phyloP scores from a whole-genome alignment of 2,113 vertebrate species.

The Ciconia boyciana region DNA sequence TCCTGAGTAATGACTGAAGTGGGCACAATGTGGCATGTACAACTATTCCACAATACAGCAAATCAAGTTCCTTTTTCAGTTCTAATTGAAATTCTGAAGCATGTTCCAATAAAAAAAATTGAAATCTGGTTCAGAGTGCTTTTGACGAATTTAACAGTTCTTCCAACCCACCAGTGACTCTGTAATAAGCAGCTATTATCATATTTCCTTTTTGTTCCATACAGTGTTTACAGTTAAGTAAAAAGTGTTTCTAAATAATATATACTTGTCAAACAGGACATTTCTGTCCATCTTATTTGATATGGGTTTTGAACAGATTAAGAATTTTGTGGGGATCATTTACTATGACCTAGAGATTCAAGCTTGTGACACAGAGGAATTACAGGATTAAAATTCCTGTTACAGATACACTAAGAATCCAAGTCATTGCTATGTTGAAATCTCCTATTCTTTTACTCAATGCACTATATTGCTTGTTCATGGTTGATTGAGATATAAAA shows the following conservation, averaged over 20 bases:
- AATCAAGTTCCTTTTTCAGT: not conserved
- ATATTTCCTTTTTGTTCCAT: not conserved
- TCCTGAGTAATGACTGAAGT: not conserved
- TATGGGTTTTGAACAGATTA: not conserved
- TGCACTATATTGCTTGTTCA: not conserved
- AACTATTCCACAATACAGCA: not conserved
- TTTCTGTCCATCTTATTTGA: not conserved
- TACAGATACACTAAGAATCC: not conserved
- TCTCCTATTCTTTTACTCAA: not conserved
- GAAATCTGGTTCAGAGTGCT: not conserved
- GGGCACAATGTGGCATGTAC: not conserved
- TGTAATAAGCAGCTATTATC: not conserved
- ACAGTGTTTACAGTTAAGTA: not conserved
- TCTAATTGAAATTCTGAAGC: not conserved
- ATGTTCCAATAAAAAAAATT: not conserved
- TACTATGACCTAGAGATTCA: not conserved
- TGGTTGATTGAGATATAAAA: constrained; percentile 1
- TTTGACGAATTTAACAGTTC: not conserved
- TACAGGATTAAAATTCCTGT: constrained; percentile 25
- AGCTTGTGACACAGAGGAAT: not conserved
- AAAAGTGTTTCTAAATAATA: not conserved
- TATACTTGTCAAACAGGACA: not conserved
- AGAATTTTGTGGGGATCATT: not conserved
- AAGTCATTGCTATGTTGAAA: not conserved
- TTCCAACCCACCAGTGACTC: not conserved